phyloP scores from a whole-genome alignment of 2,888 invertebrate species.

The Campoplex capitator region DNA sequence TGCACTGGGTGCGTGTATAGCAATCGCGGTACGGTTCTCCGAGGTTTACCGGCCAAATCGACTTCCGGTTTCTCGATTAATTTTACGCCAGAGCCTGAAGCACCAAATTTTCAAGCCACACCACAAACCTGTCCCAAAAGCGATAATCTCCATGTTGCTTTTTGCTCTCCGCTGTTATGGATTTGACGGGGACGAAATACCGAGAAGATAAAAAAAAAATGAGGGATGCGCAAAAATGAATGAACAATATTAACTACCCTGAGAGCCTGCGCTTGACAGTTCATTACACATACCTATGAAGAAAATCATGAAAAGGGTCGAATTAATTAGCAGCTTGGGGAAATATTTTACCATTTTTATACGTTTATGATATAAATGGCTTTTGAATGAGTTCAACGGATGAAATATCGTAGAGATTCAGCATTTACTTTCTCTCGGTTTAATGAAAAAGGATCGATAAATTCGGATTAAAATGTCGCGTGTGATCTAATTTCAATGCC shows the following conservation, averaged over 20 bases:
- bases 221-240: conserved; percentile 29
- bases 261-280: conserved; percentile 63
- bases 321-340: neutral
- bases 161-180: neutral
- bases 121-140: conserved; percentile 28
- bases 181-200: conserved; percentile 20
- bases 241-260: conserved; percentile 18
- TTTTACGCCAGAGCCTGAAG: conserved; percentile 71
- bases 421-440: neutral
- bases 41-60: conserved; percentile 74
- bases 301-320: conserved; percentile 11
- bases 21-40: neutral
- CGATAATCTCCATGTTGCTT: conserved; percentile 22
- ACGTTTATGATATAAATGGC: neutral
- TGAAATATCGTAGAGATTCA: neutral
- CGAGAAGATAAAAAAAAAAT: conserved; percentile 14
- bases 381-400: neutral
- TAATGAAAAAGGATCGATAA: neutral
- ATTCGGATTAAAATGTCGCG: neutral
- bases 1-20: neutral
- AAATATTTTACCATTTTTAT: conserved; percentile 14
- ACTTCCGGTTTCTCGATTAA: conserved; percentile 80
- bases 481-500: conserved; percentile 5
- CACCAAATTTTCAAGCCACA: conserved; percentile 45
- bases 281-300: conserved; percentile 41